Conservation (phyloP, 2,797 vertebrate species). For the Poeciliopsis paucimaculata region DNA sequence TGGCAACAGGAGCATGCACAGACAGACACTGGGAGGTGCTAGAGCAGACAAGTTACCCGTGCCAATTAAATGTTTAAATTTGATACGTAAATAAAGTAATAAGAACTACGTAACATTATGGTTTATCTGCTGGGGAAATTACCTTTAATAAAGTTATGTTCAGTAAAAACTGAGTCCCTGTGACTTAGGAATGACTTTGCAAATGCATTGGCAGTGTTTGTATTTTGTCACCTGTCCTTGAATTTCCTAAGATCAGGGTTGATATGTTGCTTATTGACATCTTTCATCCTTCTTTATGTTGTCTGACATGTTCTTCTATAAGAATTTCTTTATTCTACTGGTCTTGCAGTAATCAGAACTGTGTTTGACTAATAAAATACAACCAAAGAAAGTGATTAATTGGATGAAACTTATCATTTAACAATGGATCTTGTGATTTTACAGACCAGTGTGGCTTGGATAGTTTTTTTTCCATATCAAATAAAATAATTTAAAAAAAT, state of each 20-base stretch:
- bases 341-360: neutral
- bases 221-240: neutral
- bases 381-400: neutral
- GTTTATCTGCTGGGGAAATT: neutral
- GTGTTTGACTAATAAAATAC: neutral
- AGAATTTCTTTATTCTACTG: neutral
- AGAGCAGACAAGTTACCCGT: neutral
- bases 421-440: neutral
- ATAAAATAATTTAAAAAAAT: neutral
- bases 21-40: neutral
- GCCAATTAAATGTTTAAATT: neutral
- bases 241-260: neutral
- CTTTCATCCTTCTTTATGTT: neutral
- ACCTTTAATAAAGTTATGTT: neutral
- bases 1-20: neutral
- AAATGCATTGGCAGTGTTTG: neutral
- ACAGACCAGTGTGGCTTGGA: neutral
- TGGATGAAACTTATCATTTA: neutral
- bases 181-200: neutral
- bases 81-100: neutral
- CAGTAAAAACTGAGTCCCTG: neutral
- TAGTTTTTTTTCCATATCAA: neutral
- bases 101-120: neutral
- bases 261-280: neutral
- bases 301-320: neutral